These are phyloP conservation scores for Menidia menidia DNA, from an alignment of 2,797 vertebrate species.

Conservation along the genomic window DNA sequence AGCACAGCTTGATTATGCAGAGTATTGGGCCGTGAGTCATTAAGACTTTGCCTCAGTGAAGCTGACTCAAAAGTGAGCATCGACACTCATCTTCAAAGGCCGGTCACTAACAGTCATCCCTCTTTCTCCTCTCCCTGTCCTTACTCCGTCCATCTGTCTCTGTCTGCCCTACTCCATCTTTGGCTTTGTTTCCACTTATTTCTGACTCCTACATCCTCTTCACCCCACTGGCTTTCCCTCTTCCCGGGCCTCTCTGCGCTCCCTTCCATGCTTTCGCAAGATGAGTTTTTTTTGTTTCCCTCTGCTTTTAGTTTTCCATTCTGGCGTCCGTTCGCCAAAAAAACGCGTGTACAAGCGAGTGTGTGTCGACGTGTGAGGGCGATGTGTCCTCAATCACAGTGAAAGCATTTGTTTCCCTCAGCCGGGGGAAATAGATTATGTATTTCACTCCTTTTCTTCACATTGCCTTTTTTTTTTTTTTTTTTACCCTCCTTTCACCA, in stretches of 20 bases:
- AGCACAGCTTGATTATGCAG: slow-evolving; percentile 66
- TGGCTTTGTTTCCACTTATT: slow-evolving; percentile 57
- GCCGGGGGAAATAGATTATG: slow-evolving; percentile 77
- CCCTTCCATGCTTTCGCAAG: slow-evolving; percentile 55
- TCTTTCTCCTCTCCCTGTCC: slow-evolving; percentile 53
- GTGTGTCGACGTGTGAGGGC: slow-evolving; percentile 55
- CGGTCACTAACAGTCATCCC: slow-evolving; percentile 62
- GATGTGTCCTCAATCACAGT: slow-evolving; percentile 76
- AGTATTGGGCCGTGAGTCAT: slow-evolving; percentile 72
- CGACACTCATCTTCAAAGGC: slow-evolving; percentile 67
- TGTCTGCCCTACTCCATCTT: slow-evolving; percentile 51
- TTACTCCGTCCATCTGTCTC: slow-evolving; percentile 75
- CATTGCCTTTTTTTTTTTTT: slow-evolving; percentile 51
- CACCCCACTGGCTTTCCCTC: slow-evolving; percentile 25
- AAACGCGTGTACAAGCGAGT: slow-evolving; percentile 12
- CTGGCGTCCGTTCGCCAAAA: slow-evolving; percentile 47
- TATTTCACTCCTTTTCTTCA: slow-evolving; percentile 76
- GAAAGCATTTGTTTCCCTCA: slow-evolving; percentile 77
- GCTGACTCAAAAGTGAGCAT: slow-evolving; percentile 73
- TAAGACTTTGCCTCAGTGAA: slow-evolving; percentile 70
- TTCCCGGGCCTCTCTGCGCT: slow-evolving; percentile 20
- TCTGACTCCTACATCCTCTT: slow-evolving; percentile 38
- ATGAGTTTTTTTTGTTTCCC: slow-evolving; percentile 51
- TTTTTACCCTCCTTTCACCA: slow-evolving; percentile 58
- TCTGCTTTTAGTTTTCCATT: slow-evolving; percentile 31